Base-by-base conservation (phyloP, 2,888 invertebrate genomes). In the Dysmachus trigonus region DNA sequence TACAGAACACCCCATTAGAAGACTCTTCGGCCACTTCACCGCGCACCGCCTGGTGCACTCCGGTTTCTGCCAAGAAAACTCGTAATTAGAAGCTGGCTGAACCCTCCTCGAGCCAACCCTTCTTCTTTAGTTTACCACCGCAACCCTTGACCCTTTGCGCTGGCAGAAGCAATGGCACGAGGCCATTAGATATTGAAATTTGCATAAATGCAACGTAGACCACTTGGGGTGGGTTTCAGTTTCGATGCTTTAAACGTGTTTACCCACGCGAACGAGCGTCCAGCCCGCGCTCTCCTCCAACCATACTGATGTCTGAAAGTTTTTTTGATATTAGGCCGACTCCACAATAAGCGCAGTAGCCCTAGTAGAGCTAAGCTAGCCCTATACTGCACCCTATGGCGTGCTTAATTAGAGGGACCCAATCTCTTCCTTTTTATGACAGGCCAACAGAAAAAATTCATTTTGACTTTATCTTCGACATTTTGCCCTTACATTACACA, bases 31-130 rank as follows among this genome's bases (percentile, higher is more conserved):
- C n/a, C n/a, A 15, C 47, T 15, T 41, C 22, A 15, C 3, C 38
- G 38, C 30, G 18, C 13, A 41, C 22, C 30, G 18, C 13, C 22
- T 27, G 30, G 27, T 77, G 77, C 77, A 77, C 77, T 77, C 76
- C 27, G 27, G n/a, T 47, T 35, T 76, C 77, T 77, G 47, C 47
- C 77, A 77, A 77, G 77, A 77, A 77, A 77, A 77, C 77, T 77
- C 30, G 77, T 77, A 77, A 77, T 77, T 77, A 47, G 13, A 77
- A 77, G 77, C 62, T 27, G 41, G 47, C 13, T 47, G 22, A 77
- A 77, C 41, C 76, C 47, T 74, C 13, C 62, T 62, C 18, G 62
- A 62, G 18, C 27, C 62, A 27, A 2, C 62, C 62, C 62, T 62
- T 62, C 62, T 22, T n/a, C 13, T 41, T 41, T 1, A 1, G 13